Conservation (phyloP, 1,140 invertebrate genomes). For the Drosophila pachea region DNA sequence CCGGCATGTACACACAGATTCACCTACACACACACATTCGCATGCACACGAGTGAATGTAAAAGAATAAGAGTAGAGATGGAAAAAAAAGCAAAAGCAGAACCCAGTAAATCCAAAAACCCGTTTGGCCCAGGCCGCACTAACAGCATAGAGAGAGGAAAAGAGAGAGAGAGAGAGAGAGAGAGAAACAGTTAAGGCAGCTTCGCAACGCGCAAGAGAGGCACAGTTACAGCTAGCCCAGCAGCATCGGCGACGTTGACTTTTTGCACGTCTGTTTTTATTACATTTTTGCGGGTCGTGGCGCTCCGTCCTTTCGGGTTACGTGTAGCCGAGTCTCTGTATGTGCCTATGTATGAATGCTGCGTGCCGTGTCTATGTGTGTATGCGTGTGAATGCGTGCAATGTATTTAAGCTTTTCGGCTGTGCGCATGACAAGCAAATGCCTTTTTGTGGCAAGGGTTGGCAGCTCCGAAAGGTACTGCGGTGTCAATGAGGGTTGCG, state of each 20-base stretch:
- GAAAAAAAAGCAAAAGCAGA: slow-evolving; percentile 36
- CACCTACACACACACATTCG: neutral
- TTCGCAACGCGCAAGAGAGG: slow-evolving; percentile 9
- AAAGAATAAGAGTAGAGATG: slow-evolving; percentile 15
- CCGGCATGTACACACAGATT: neutral
- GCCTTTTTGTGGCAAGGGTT: slow-evolving; percentile 68
- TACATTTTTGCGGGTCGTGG: slow-evolving; percentile 59
- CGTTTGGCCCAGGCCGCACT: slow-evolving; percentile 28
- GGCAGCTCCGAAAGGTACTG: slow-evolving; percentile 43
- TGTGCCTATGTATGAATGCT: slow-evolving; percentile 34
- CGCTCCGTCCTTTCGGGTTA: slow-evolving; percentile 46
- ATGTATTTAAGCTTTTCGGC: slow-evolving; percentile 19
- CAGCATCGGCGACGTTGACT: slow-evolving; percentile 38
- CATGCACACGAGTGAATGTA: neutral
- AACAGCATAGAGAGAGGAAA: slow-evolving; percentile 8
- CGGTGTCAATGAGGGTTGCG: slow-evolving; percentile 55
- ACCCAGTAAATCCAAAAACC: slow-evolving; percentile 34
- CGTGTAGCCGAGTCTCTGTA: slow-evolving; percentile 23
- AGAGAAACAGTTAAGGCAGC: slow-evolving; percentile 27
- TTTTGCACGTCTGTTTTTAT: slow-evolving; percentile 76
- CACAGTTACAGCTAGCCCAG: slow-evolving; percentile 33
- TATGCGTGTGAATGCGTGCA: slow-evolving; percentile 23
- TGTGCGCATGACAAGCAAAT: slow-evolving; percentile 44
- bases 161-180: slow-evolving; percentile 31
- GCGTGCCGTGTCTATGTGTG: slow-evolving; percentile 8